Percentiles rank a stretch among this genome's conserved stretches.
Evolutionary conservation across 2,797 vertebrate genomes (phyloP).

Genomic region (Paguma larvata): DNA sequence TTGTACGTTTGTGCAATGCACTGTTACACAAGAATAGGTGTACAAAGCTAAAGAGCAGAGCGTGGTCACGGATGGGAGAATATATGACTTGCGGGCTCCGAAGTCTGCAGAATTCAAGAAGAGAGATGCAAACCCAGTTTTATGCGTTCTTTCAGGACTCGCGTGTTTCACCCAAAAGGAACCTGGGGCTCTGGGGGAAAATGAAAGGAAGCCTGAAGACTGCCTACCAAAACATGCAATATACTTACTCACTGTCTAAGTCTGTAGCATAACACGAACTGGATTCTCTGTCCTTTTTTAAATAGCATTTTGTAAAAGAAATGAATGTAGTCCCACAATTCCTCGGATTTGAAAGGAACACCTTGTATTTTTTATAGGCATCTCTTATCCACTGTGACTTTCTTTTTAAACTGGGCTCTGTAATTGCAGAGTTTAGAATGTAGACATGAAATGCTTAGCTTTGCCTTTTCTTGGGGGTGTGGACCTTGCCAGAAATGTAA

Average conservation of each 20-base stretch:
- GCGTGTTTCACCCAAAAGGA: conserved; percentile 76
- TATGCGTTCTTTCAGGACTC: conserved; percentile 81
- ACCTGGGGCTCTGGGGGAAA: conserved; percentile 75
- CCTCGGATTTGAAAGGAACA: conserved; percentile 89
- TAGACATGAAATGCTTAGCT: conserved; percentile 88
- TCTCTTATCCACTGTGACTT: conserved; percentile 97
- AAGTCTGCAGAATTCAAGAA: conserved; percentile 76
- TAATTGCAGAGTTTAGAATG: conserved; percentile 87
- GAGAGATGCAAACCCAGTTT: conserved; percentile 79
- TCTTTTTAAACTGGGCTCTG: conserved; percentile 88
- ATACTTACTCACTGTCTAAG: conserved; percentile 80
- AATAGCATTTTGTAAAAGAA: conserved; percentile 87
- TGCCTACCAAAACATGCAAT: conserved; percentile 88
- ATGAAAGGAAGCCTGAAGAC: conserved; percentile 83
- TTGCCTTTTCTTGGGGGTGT: conserved; percentile 87
- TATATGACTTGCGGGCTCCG: conserved; percentile 77
- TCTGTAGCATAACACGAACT: conserved; percentile 87
- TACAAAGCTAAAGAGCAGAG: conserved; percentile 92
- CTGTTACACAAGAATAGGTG: conserved; percentile 94
- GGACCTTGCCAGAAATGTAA: conserved; percentile 86
- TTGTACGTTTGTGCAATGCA: conserved; percentile 99
- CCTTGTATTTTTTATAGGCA: conserved; percentile 93
- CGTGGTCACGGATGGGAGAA: conserved; percentile 76
- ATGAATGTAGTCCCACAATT: conserved; percentile 88
- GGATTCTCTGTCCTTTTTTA: conserved; percentile 85